phyloP scores from a whole-genome alignment of 2,113 vertebrate genomes.

The Psophia crepitans region DNA sequence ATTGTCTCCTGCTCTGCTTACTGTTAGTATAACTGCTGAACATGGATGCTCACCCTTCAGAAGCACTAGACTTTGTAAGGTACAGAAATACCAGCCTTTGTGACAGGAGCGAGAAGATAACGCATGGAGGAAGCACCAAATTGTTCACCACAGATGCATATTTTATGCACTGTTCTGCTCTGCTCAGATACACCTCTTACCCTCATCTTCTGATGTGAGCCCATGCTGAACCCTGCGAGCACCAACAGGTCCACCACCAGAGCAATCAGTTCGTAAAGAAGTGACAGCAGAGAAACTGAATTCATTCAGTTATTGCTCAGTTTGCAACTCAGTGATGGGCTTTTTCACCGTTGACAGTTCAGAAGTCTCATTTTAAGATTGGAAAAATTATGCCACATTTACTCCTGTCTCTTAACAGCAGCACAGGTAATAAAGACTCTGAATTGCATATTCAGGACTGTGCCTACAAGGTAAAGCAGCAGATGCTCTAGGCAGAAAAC shows the following conservation, averaged over 20 bases:
- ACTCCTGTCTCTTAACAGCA: not conserved
- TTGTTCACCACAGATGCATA: not conserved
- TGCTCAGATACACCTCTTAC: not conserved
- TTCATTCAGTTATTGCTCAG: not conserved
- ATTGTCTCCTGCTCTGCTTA: not conserved
- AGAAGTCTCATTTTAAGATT: not conserved
- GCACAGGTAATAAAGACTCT: slow-evolving; percentile 8
- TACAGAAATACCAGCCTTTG: not conserved
- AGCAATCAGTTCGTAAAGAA: not conserved
- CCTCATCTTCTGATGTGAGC: not conserved
- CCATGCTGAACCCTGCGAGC: not conserved
- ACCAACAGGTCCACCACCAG: not conserved
- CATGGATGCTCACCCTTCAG: not conserved
- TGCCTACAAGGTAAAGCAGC: not conserved
- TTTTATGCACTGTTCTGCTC: not conserved
- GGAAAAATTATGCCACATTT: not conserved
- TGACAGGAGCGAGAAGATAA: not conserved
- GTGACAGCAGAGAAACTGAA: not conserved
- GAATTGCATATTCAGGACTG: not conserved
- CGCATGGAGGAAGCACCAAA: not conserved
- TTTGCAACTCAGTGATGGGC: not conserved
- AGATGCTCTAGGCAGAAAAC: not conserved
- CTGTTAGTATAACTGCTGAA: not conserved
- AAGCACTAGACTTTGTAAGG: not conserved
- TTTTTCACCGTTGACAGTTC: not conserved